Evolutionary conservation across 2,797 vertebrate species (phyloP).

Genomic region (Ataeniobius toweri): DNA sequence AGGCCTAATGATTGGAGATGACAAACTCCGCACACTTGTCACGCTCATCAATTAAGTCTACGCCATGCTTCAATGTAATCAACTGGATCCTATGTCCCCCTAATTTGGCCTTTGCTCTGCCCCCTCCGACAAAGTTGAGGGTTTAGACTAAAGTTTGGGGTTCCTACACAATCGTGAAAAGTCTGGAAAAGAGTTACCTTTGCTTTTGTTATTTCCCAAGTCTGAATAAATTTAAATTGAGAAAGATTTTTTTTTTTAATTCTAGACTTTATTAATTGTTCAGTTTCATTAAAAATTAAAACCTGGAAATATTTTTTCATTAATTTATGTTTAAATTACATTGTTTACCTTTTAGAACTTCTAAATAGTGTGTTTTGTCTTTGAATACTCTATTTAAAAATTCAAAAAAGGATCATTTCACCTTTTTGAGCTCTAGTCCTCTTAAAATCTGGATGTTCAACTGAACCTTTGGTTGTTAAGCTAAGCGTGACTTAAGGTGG

Average conservation of each 20-base stretch:
- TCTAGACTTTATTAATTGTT: not conserved
- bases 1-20: conserved; percentile 99
- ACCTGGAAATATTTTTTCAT: not conserved
- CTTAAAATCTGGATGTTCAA: not conserved
- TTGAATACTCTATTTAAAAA: not conserved
- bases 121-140: conserved; percentile 88
- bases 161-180: not conserved
- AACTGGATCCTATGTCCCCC: conserved; percentile 93
- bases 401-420: not conserved
- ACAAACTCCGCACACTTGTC: conserved; percentile 96
- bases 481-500: not conserved
- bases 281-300: not conserved
- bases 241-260: not conserved
- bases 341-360: not conserved
- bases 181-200: not conserved
- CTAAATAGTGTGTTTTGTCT: not conserved
- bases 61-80: conserved; percentile 97
- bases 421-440: not conserved
- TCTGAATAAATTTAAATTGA: not conserved
- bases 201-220: not conserved
- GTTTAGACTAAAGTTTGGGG: conserved; percentile 59
- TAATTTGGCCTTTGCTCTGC: conserved; percentile 31
- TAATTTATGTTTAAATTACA: not conserved
- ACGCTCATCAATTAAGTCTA: conserved; percentile 98
- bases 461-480: not conserved